Conservation (phyloP, 2,888 invertebrate genomes). For the Chesias legatella region DNA sequence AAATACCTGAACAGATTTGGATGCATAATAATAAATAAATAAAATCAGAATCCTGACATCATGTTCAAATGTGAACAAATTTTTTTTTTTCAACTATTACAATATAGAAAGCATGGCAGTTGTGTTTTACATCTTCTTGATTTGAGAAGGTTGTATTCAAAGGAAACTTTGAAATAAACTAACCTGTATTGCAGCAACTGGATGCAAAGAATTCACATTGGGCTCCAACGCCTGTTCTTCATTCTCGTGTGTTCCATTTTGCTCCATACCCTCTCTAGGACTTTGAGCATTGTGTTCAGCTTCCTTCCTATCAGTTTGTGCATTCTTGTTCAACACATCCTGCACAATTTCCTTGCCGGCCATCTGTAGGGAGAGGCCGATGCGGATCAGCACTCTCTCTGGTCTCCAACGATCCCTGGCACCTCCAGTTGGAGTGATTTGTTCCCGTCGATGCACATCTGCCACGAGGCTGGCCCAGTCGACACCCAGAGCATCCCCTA, state of each 20-base stretch:
- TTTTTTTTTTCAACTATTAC: too few species aligned
- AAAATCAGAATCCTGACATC: too few species aligned
- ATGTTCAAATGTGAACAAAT: too few species aligned
- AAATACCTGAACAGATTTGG: too few species aligned
- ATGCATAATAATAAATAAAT: too few species aligned
- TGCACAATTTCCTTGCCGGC: constrained; percentile 82
- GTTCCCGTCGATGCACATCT: constrained; percentile 83
- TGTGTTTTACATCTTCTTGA: too few species aligned
- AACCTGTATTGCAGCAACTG: constrained; percentile 79
- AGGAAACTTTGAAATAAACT: not conserved
- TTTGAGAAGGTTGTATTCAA: too few species aligned
- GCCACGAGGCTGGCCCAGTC: constrained; percentile 95
- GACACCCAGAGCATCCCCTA: constrained; percentile 96
- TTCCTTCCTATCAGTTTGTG: constrained; percentile 44
- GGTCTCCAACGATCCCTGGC: constrained; percentile 91
- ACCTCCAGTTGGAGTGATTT: constrained; percentile 73
- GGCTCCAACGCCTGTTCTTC: constrained; percentile 38
- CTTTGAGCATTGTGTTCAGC: constrained; percentile 34
- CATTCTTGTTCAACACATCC: constrained; percentile 58
- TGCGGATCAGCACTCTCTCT: constrained; percentile 87
- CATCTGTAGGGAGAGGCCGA: constrained; percentile 89
- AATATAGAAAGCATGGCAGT: too few species aligned
- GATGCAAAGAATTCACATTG: constrained; percentile 62
- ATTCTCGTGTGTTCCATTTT: constrained; percentile 52
- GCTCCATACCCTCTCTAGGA: constrained; percentile 36